Base-by-base conservation (phyloP, 1,140 invertebrate genomes). In the Caenorhabditis tropicalis region DNA sequence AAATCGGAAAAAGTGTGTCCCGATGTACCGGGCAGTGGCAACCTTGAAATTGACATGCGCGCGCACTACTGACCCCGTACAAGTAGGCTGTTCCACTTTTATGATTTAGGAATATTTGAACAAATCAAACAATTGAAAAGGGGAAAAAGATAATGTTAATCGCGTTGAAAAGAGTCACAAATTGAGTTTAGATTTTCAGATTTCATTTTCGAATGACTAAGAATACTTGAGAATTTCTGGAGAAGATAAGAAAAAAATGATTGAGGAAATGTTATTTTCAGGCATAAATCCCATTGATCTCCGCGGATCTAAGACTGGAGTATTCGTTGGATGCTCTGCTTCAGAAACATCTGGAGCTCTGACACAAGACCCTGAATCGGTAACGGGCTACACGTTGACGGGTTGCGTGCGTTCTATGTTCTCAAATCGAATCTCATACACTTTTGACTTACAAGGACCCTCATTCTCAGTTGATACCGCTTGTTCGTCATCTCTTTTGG, bases 391-490 rank as follows among this genome's bases (percentile, higher is more conserved):
- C 92, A 95, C 94, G 43, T 92, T 98, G 86, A 96, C 95, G 3
- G 97, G 97, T 29, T 97, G 96, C 92, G 95, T 94, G 79, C 93
- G 95, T 51, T 95, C 96, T 33, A 98, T 98, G 96, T 97, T 98
- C 92, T 94, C 96, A 49, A 99, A 99, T 92, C 94, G 97, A 89
- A 94, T 99, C 46, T 98, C 96, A 0, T 99, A 95, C 92, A 95
- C 96, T 12, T 98, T 98, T 92, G 96, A 98, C 74, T 82, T 91
- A 91, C 58, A 87, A 79, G 95, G 97, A 16, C 97, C 97, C 1
- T 97, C 96, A 91, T 97, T 95, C 91, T 94, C 95, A 5, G 92
- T 98, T 7, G 97, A 99, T 92, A 98, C 97, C 10, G 97, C 97
- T 0, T 99, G 97, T 92, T 98, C 96, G 0, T 97, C 96, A 86